Evolutionary conservation across 1,140 invertebrate genomes (phyloP).

Genomic region (Apis florea): DNA sequence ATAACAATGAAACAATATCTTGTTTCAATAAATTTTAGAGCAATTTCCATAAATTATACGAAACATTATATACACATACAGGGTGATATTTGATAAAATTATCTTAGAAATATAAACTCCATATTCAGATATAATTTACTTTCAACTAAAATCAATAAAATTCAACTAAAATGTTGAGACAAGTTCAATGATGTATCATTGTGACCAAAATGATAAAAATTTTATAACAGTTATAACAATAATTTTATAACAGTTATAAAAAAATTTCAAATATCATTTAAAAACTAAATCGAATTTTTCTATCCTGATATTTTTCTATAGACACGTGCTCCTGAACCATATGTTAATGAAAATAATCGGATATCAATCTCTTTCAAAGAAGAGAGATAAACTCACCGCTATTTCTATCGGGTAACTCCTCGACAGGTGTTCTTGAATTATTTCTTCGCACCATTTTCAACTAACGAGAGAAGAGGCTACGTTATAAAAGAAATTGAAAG

Average conservation of each 20-base stretch:
- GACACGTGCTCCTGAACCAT: constrained; percentile 58
- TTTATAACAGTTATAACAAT: not conserved
- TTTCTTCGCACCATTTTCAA: constrained; percentile 76
- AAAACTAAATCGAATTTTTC: not conserved
- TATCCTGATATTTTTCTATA: not conserved
- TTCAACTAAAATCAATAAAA: too few relatives aligned
- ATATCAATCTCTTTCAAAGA: not conserved
- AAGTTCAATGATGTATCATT: not conserved
- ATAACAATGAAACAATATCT: not conserved
- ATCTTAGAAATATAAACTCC: not conserved
- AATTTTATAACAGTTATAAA: not conserved
- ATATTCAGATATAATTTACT: not conserved
- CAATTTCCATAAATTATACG: not conserved
- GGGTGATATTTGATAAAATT: not conserved
- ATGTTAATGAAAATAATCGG: constrained; percentile 51
- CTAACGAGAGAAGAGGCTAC: not conserved
- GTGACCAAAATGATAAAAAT: not conserved
- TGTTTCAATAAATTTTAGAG: not conserved
- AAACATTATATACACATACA: not conserved
- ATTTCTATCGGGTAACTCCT: constrained; percentile 74
- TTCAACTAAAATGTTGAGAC: not conserved
- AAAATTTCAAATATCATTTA: not conserved
- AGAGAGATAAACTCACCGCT: constrained; percentile 74
- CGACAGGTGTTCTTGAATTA: constrained; percentile 65
- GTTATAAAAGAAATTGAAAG: not conserved